Percentiles rank a stretch among this genome's conserved stretches.
phyloP scores from a whole-genome alignment of 2,113 vertebrate genomes.

The Tragelaphus scriptus region DNA sequence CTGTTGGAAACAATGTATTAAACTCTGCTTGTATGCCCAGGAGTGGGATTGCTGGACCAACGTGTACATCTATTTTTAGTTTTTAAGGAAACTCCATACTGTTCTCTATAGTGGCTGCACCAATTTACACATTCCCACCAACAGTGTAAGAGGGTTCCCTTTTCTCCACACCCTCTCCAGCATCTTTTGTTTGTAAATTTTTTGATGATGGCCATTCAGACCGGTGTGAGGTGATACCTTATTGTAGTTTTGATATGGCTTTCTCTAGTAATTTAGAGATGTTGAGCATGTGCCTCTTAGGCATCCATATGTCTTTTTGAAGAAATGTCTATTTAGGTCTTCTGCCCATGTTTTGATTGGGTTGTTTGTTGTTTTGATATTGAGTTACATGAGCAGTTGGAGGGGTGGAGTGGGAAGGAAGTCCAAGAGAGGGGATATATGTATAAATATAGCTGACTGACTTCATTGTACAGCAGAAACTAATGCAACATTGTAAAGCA shows the following conservation, averaged over 20 bases:
- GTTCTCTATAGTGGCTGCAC: not conserved
- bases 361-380: not conserved
- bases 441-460: not conserved
- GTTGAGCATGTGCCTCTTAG: not conserved
- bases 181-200: not conserved
- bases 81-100: not conserved
- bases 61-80: fast-evolving
- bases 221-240: not conserved
- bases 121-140: not conserved
- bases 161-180: not conserved
- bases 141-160: not conserved
- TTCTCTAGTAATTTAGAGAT: not conserved
- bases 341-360: not conserved
- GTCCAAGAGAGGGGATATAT: not conserved
- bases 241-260: not conserved
- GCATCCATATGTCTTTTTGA: not conserved
- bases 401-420: not conserved
- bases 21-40: not conserved
- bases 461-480: not conserved
- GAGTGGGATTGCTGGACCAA: not conserved
- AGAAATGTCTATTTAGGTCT: not conserved
- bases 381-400: not conserved
- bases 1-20: too few species aligned
- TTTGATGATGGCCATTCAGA: not conserved
- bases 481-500: not conserved